phyloP scores from a whole-genome alignment of 2,888 invertebrate genomes.

The Apotomis capreana region DNA sequence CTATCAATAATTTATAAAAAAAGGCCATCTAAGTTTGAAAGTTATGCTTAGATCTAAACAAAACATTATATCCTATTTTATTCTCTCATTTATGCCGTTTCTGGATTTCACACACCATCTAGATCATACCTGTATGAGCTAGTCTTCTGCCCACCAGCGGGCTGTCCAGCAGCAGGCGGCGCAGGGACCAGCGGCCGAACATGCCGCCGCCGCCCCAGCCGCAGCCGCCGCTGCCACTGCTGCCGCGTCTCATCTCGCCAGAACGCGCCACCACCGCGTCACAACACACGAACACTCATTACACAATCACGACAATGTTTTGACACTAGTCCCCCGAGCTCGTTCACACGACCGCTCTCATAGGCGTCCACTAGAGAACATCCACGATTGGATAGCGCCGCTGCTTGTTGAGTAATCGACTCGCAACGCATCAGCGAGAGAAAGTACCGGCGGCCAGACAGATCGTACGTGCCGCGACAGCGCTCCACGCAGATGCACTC shows the following conservation, averaged over 20 bases:
- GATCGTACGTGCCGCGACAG: constrained; percentile 59
- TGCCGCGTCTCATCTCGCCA: constrained; percentile 68
- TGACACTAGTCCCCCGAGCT: constrained; percentile 27
- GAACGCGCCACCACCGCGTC: constrained; percentile 49
- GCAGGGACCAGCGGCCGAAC: constrained; percentile 85
- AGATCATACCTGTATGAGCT: constrained; percentile 69
- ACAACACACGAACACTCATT: constrained; percentile 32
- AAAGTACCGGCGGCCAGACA: constrained; percentile 71
- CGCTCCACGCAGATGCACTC: constrained; percentile 63
- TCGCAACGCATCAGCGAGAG: constrained; percentile 74
- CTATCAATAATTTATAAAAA: too few relatives aligned
- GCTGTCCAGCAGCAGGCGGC: constrained; percentile 87
- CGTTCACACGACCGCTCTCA: constrained; percentile 53
- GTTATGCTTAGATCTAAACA: too few relatives aligned
- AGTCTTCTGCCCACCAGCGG: constrained; percentile 87
- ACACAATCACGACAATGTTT: constrained; percentile 34
- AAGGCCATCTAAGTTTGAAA: too few relatives aligned
- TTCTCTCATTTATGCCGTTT: too few relatives aligned
- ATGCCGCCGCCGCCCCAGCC: constrained; percentile 70
- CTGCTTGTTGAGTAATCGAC: constrained; percentile 65
- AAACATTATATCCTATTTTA: too few relatives aligned
- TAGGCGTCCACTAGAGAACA: constrained; percentile 67
- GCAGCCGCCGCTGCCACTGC: constrained; percentile 71
- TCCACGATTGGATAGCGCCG: constrained; percentile 66
- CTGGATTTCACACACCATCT: not conserved